These are phyloP conservation scores for Stenichneumon culpator DNA, from an alignment of 2,888 invertebrate genomes.

Conservation along the genomic window DNA sequence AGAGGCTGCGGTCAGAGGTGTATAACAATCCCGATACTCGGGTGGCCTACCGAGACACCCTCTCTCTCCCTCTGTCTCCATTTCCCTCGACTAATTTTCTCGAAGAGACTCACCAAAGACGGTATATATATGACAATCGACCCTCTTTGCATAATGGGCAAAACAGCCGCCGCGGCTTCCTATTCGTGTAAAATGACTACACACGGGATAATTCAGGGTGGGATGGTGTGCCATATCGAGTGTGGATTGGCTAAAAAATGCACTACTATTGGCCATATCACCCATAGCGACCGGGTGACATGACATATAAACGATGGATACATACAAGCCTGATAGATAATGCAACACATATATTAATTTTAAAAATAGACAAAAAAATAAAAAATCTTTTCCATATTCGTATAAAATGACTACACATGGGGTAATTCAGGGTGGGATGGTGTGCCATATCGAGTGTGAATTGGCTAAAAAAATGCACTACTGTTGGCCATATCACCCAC, in stretches of 20 bases:
- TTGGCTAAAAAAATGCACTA: no score
- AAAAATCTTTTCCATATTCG: neutral
- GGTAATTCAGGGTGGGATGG: no score
- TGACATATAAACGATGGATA: no score
- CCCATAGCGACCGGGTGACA: no score
- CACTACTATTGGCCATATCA: no score
- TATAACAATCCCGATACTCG: slow-evolving; percentile 80
- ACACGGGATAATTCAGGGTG: neutral
- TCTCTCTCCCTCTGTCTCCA: slow-evolving; percentile 43
- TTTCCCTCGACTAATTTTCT: slow-evolving; percentile 7
- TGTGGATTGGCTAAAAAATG: no score
- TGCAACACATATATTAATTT: no score
- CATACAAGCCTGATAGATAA: neutral
- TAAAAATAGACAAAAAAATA: no score
- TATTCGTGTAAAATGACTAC: neutral
- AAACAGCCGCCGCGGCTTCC: neutral
- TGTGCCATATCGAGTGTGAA: no score
- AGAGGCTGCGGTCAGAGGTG: slow-evolving; percentile 83
- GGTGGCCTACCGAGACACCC: slow-evolving; percentile 50
- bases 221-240: no score
- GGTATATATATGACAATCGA: neutral
- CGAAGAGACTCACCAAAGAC: neutral
- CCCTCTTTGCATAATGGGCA: neutral
- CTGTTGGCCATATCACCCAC: no score
- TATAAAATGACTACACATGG: neutral